Evolutionary conservation across 2,888 invertebrate species (phyloP).

Genomic region (Chrysodeixis includens): DNA sequence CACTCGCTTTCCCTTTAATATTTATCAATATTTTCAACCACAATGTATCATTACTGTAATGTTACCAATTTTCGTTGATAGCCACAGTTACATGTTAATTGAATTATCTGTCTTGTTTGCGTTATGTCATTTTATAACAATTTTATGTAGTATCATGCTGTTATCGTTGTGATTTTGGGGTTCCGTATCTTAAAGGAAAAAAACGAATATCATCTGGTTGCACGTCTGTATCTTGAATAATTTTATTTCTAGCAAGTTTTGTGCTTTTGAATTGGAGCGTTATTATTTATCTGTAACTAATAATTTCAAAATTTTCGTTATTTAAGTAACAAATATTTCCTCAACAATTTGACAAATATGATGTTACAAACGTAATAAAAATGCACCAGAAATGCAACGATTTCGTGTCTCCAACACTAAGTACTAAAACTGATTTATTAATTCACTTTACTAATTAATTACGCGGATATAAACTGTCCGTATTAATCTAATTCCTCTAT

Average conservation of each 20-base stretch:
- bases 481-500: constrained; percentile 5
- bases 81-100: constrained; percentile 36
- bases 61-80: constrained; percentile 22
- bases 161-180: too few species aligned
- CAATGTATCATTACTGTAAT: constrained; percentile 36
- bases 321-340: too few species aligned
- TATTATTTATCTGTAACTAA: too few species aligned
- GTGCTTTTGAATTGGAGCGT: too few species aligned
- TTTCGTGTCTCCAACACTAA: not conserved
- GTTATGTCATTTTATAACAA: constrained; percentile 27
- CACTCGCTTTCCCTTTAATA: constrained; percentile 31
- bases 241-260: too few species aligned
- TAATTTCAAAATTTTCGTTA: too few species aligned
- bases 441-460: not conserved
- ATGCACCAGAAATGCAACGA: not conserved
- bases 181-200: too few species aligned
- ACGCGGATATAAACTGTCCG: not conserved
- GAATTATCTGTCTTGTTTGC: constrained; percentile 10
- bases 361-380: not conserved
- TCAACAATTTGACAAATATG: too few species aligned
- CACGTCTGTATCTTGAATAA: too few species aligned
- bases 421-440: not conserved
- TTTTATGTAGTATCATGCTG: not conserved
- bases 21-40: constrained; percentile 13
- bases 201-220: too few species aligned